Conservation (phyloP, 2,113 vertebrate species). For the Colaptes auratus region DNA sequence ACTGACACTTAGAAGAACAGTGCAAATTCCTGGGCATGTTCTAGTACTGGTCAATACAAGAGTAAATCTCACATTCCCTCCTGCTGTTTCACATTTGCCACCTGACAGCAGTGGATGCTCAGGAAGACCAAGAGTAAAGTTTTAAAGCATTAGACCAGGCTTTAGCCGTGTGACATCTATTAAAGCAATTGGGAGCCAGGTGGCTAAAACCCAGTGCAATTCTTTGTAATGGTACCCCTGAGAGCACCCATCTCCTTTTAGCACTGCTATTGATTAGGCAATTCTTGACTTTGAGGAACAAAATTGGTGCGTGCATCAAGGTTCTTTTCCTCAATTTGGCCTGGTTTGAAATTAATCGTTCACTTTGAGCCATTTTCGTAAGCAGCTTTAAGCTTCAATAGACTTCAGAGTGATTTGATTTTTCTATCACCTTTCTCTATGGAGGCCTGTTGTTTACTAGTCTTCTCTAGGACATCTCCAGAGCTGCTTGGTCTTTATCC, state of each 20-base stretch:
- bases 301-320: conserved; percentile 62
- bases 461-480: background rate
- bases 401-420: conserved; percentile 33
- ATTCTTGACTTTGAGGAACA: conserved; percentile 64
- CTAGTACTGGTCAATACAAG: background rate
- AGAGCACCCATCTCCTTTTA: conserved; percentile 55
- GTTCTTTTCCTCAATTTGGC: conserved; percentile 65
- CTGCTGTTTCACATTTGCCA: conserved; percentile 35
- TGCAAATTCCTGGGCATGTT: background rate
- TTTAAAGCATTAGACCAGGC: conserved; percentile 8
- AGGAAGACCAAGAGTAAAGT: background rate
- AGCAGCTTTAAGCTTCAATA: conserved; percentile 41
- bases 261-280: conserved; percentile 57
- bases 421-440: background rate
- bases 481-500: conserved; percentile 5
- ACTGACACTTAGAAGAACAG: conserved; percentile 5
- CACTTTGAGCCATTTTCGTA: conserved; percentile 27
- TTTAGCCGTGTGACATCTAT: conserved; percentile 45
- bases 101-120: conserved; percentile 24
- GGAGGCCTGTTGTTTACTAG: conserved; percentile 15
- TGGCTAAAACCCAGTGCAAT: conserved; percentile 63
- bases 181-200: conserved; percentile 63
- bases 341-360: conserved; percentile 55
- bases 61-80: background rate
- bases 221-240: conserved; percentile 64